Evolutionary conservation across 2,113 vertebrate genomes (phyloP), one percentile per base, ranked within the genome.

Genomic region (Progne subis): DNA sequence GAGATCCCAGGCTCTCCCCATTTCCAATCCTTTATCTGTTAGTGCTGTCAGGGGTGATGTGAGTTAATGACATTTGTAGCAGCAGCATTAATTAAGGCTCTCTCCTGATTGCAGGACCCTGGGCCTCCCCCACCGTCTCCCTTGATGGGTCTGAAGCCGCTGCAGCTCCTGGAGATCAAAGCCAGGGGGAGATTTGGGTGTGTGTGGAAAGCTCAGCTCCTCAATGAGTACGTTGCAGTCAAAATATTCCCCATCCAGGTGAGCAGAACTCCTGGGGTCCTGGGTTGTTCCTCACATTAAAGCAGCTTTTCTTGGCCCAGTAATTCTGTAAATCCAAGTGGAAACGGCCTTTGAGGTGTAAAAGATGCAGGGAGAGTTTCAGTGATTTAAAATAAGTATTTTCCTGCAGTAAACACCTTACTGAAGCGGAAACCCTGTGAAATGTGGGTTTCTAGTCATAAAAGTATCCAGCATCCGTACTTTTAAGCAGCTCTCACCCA

Each of bases 221-320:
- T 99, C 25, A 99, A 98, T 12, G 99, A 99, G 44, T 98, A 99
- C 0, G 99, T 99, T 60, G 99, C 99, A 2, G 99, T 99, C 21
- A 99, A 99, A 97, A 99, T 99, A 98, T 99, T 99, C 98, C 99
- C 99, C 17, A 98, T 99, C 72, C 99, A 99, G 99, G 99, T 99
- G 97, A 89, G 96, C 83, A 69, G 43, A 70, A 13, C 50, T 46
- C 34, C 9, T 2, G 5, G 20, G 19, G 2, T 43, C 32, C 18
- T 55, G 28, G 41, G 37, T 12, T 55, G 9, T 61, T 31, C 63
- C 71, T n/a, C 19, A 5, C 32, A 12, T 39, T 32, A 19, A 83
- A 46, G 12, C 41, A n/a, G 7, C 46, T 92, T n/a, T 49, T 56
- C 43, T 21, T 34, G 52, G 12, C 69, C 8, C 29, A 26, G 0